Evolutionary conservation across 1,140 invertebrate genomes (phyloP).

Genomic region (Nilaparvata lugens): DNA sequence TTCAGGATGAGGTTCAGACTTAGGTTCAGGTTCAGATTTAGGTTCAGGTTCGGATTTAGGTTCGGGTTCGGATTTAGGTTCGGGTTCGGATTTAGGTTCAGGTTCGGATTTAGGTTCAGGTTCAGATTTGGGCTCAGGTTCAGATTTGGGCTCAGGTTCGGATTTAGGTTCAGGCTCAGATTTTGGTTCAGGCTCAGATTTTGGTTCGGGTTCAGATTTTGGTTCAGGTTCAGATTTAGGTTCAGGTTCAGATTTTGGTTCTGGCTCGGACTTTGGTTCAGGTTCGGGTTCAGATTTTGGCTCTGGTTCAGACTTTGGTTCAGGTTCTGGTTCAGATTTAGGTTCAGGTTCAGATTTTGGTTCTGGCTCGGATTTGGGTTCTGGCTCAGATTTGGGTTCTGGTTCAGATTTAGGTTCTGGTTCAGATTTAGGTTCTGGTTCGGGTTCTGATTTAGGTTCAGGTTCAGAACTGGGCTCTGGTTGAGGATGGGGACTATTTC

Average conservation of each 20-base stretch:
- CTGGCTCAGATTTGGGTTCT: constrained; percentile 28
- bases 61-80: constrained; percentile 16
- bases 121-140: constrained; percentile 35
- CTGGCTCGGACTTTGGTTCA: constrained; percentile 31
- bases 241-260: constrained; percentile 39
- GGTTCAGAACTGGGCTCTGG: constrained; percentile 35
- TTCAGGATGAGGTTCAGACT: constrained; percentile 21
- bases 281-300: constrained; percentile 30
- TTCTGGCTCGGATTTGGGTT: constrained; percentile 37
- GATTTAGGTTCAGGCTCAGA: constrained; percentile 36
- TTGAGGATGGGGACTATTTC: constrained; percentile 34
- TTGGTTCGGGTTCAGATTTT: constrained; percentile 34
- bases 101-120: constrained; percentile 38
- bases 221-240: constrained; percentile 40
- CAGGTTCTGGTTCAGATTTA: constrained; percentile 34
- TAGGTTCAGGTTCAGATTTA: constrained; percentile 32
- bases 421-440: constrained; percentile 36
- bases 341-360: constrained; percentile 36
- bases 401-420: constrained; percentile 35
- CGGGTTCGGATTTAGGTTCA: constrained; percentile 35
- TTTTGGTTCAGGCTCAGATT: constrained; percentile 35
- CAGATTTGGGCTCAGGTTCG: constrained; percentile 35
- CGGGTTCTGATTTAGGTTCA: constrained; percentile 36
- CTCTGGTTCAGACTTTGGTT: constrained; percentile 35
- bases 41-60: constrained; percentile 38